phyloP scores from a whole-genome alignment of 2,888 invertebrate species.

The Morpho achilles region DNA sequence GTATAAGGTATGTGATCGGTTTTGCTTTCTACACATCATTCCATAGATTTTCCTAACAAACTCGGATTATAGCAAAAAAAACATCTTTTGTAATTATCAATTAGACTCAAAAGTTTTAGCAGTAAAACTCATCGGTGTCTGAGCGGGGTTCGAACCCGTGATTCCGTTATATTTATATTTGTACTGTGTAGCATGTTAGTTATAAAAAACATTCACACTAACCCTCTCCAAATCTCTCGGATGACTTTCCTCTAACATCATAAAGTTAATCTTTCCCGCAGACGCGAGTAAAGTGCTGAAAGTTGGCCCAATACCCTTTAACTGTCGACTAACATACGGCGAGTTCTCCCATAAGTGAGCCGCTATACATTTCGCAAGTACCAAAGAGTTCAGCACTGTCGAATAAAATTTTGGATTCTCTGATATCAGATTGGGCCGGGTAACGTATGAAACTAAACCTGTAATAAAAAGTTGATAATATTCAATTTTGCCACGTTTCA shows the following conservation, averaged over 20 bases:
- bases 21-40: too few relatives aligned
- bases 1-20: too few relatives aligned
- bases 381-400: slow-evolving; percentile 78
- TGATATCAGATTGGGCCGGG: slow-evolving; percentile 48
- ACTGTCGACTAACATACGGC: slow-evolving; percentile 81
- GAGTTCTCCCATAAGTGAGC: slow-evolving; percentile 89
- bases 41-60: too few relatives aligned
- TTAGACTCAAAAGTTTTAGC: too few relatives aligned
- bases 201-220: slow-evolving; percentile 20
- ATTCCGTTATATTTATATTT: too few relatives aligned
- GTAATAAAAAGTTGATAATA: slow-evolving; percentile 17
- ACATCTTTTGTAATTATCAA: too few relatives aligned
- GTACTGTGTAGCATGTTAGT: too few relatives aligned
- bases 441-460: slow-evolving; percentile 81
- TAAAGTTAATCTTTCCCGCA: slow-evolving; percentile 83
- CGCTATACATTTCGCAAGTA: slow-evolving; percentile 83
- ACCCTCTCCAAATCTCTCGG: slow-evolving; percentile 87
- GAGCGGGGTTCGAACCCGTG: too few relatives aligned
- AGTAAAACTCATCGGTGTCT: too few relatives aligned
- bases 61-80: too few relatives aligned
- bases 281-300: slow-evolving; percentile 73
- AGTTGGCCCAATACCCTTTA: slow-evolving; percentile 82
- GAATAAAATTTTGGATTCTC: slow-evolving; percentile 59
- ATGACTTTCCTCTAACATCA: slow-evolving; percentile 81
- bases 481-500: not conserved